Conservation (phyloP, 30 jellyfish, hydroid and myxozoan species). For the Aurelia aurita complex sp. Pacific region DNA sequence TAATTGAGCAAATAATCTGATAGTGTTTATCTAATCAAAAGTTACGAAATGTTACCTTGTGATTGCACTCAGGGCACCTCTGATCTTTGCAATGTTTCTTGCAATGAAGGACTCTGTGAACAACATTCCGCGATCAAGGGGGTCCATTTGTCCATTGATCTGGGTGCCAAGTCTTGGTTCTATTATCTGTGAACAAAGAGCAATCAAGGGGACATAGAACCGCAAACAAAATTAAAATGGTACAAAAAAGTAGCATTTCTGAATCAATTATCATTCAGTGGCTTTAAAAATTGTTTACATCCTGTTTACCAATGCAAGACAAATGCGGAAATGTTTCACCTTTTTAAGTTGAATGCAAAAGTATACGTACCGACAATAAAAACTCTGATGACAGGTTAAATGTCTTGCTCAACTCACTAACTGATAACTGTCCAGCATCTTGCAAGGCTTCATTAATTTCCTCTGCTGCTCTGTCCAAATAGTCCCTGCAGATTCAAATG, state of each 20-base stretch:
- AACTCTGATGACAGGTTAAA: constrained; percentile 88
- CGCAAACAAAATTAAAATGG: neutral
- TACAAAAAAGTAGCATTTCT: neutral
- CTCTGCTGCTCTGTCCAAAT: constrained; percentile 94
- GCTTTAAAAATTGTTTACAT: neutral
- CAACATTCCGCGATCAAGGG: constrained; percentile 79
- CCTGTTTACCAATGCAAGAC: too few species aligned
- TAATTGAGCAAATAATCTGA: too few species aligned
- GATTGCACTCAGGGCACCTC: constrained; percentile 93
- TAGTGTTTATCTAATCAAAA: too few species aligned
- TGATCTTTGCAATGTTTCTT: constrained; percentile 77
- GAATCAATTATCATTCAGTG: neutral
- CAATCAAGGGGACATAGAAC: neutral
- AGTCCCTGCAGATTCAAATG: constrained; percentile 57
- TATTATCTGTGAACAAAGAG: constrained; percentile 53
- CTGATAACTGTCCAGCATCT: constrained; percentile 95
- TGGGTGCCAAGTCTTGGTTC: constrained; percentile 87
- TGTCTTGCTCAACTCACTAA: constrained; percentile 90
- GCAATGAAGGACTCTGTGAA: constrained; percentile 95
- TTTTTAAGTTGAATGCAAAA: too few species aligned
- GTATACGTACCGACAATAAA: constrained; percentile 70
- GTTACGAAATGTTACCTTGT: constrained; percentile 80
- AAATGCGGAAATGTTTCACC: too few species aligned
- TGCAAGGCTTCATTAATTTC: constrained; percentile 95
- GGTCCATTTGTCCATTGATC: constrained; percentile 86